Conservation (phyloP, 2,113 vertebrate species). For the Xiphorhynchus elegans region DNA sequence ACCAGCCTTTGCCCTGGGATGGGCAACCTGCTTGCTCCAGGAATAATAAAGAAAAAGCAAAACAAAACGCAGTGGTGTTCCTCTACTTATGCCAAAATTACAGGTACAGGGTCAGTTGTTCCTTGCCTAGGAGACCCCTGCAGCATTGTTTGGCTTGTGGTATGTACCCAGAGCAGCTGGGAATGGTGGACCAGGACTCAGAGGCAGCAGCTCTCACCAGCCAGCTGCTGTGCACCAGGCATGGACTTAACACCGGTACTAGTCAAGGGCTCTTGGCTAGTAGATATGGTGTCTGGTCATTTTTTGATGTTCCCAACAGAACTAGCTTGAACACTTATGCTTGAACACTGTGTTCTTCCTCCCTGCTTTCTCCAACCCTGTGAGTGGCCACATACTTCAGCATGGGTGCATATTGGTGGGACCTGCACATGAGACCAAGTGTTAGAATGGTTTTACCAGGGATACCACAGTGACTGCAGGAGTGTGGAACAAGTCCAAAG, state of each 20-base stretch:
- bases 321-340: background rate
- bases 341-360: background rate
- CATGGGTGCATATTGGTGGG: fast-evolving
- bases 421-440: fast-evolving
- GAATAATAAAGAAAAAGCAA: background rate
- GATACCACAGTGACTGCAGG: background rate
- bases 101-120: fast-evolving
- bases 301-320: background rate
- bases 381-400: background rate
- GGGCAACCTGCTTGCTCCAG: background rate
- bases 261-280: background rate
- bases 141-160: background rate
- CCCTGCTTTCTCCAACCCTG: background rate
- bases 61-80: background rate
- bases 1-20: background rate
- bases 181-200: background rate
- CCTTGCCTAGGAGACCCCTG: background rate
- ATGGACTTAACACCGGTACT: background rate
- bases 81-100: background rate
- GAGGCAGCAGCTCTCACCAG: background rate
- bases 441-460: background rate
- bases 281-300: background rate
- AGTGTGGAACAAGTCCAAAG: background rate
- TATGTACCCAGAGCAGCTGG: background rate
- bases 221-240: background rate